Evolutionary conservation across 2,888 invertebrate species (phyloP).

Genomic region (Sialis fuliginosa): DNA sequence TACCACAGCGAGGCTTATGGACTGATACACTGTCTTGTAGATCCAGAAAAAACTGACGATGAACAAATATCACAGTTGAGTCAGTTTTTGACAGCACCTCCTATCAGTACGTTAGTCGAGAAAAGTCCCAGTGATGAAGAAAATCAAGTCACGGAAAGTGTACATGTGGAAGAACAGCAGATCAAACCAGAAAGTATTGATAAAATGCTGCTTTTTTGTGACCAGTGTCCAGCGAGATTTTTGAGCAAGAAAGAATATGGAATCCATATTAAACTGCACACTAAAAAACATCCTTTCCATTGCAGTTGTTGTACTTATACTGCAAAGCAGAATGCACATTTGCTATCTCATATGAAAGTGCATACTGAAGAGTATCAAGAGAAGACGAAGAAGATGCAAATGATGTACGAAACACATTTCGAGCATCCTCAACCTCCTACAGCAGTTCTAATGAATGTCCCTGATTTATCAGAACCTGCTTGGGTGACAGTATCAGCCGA

Average conservation of each 20-base stretch:
- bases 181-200: conserved; percentile 14
- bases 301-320: conserved; percentile 67
- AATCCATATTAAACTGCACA: conserved; percentile 55
- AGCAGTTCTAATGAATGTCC: conserved; percentile 26
- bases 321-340: conserved; percentile 47
- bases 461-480: conserved; percentile 17
- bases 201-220: conserved; percentile 49
- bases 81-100: conserved; percentile 16
- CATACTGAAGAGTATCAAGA: conserved; percentile 67
- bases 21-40: conserved; percentile 52
- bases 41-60: conserved; percentile 43
- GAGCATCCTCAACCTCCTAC: conserved; percentile 44
- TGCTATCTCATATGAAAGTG: conserved; percentile 49
- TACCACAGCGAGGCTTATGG: conserved; percentile 55
- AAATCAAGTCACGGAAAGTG: neutral
- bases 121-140: conserved; percentile 21
- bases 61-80: conserved; percentile 39
- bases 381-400: conserved; percentile 48
- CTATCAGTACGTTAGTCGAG: conserved; percentile 17
- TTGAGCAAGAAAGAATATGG: conserved; percentile 55
- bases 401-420: conserved; percentile 42
- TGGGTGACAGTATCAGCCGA: conserved; percentile 27
- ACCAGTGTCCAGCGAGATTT: conserved; percentile 70
- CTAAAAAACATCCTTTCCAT: conserved; percentile 39
- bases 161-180: neutral